phyloP scores from a whole-genome alignment of 2,888 invertebrate species.

The Sarcophaga rosellei region DNA sequence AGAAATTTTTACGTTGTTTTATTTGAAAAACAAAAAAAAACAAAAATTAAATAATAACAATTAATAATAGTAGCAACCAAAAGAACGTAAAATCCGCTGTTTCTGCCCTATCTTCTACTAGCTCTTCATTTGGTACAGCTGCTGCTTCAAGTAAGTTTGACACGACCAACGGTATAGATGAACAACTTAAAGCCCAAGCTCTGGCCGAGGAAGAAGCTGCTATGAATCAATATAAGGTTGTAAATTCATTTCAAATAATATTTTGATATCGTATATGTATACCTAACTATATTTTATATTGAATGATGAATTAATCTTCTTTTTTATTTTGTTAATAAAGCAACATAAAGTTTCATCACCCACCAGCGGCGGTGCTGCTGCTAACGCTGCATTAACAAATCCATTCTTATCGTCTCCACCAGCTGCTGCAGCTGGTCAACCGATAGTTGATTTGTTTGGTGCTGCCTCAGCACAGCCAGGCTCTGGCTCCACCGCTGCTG shows the following conservation, averaged over 20 bases:
- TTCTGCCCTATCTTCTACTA: slow-evolving; percentile 92
- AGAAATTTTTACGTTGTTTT: slow-evolving; percentile 28
- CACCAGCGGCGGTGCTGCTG: slow-evolving; percentile 83
- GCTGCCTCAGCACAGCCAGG: slow-evolving; percentile 79
- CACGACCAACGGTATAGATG: slow-evolving; percentile 90
- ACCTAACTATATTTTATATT: not conserved
- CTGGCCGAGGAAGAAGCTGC: slow-evolving; percentile 98
- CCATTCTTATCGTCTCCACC: slow-evolving; percentile 91
- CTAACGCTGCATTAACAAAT: slow-evolving; percentile 87
- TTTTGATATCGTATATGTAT: not conserved
- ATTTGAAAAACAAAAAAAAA: slow-evolving; percentile 41
- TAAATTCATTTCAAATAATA: not conserved
- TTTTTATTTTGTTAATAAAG: slow-evolving; percentile 68
- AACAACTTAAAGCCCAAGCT: slow-evolving; percentile 91
- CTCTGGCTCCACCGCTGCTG: slow-evolving; percentile 77
- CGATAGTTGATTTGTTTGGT: slow-evolving; percentile 91
- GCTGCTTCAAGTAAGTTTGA: slow-evolving; percentile 89
- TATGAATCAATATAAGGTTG: slow-evolving; percentile 96
- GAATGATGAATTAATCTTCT: slow-evolving; percentile 41
- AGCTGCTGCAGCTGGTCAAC: slow-evolving; percentile 82
- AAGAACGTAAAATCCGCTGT: slow-evolving; percentile 95
- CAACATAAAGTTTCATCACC: slow-evolving; percentile 91
- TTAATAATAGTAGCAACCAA: slow-evolving; percentile 86
- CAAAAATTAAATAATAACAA: slow-evolving; percentile 65
- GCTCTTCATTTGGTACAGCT: slow-evolving; percentile 92